These are phyloP conservation scores for Sinocyclocheilus anophthalmus DNA, from an alignment of 2,113 vertebrate genomes.

Conservation along the genomic window DNA sequence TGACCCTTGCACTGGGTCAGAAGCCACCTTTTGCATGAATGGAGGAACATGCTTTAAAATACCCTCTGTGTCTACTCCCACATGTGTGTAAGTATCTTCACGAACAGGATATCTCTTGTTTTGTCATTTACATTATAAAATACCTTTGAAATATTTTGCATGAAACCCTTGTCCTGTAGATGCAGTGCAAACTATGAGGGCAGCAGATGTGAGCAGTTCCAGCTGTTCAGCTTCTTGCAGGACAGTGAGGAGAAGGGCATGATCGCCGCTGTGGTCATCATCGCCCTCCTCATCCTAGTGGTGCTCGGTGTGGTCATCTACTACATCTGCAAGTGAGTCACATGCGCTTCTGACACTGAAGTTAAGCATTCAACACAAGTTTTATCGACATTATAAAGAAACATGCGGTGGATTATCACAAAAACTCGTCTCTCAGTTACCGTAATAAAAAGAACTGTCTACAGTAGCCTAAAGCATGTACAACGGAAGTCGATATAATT, in stretches of 20 bases:
- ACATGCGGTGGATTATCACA: not conserved
- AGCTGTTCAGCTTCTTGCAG: slow-evolving; percentile 70
- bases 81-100: slow-evolving; percentile 86
- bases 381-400: not conserved
- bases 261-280: slow-evolving; percentile 68
- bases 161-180: slow-evolving; percentile 66
- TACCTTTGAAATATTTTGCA: not conserved
- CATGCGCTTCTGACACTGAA: not conserved
- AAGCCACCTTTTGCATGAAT: slow-evolving; percentile 88
- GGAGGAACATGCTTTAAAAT: slow-evolving; percentile 90
- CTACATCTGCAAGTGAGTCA: slow-evolving; percentile 70
- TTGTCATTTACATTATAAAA: not conserved
- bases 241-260: slow-evolving; percentile 62
- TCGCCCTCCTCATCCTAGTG: slow-evolving; percentile 65
- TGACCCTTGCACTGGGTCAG: slow-evolving; percentile 78
- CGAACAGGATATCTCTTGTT: not conserved
- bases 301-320: slow-evolving; percentile 65
- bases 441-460: not conserved
- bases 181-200: slow-evolving; percentile 86
- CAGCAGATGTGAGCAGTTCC: slow-evolving; percentile 85
- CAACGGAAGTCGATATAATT: not conserved
- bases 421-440: not conserved
- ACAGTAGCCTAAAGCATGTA: not conserved
- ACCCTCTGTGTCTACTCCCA: slow-evolving; percentile 80
- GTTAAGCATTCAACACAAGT: not conserved